Percentiles rank a stretch among this genome's conserved stretches.
These are phyloP conservation scores for Paramisgurnus dabryanus DNA, from an alignment of 2,113 vertebrate species.

Conservation along the genomic window DNA sequence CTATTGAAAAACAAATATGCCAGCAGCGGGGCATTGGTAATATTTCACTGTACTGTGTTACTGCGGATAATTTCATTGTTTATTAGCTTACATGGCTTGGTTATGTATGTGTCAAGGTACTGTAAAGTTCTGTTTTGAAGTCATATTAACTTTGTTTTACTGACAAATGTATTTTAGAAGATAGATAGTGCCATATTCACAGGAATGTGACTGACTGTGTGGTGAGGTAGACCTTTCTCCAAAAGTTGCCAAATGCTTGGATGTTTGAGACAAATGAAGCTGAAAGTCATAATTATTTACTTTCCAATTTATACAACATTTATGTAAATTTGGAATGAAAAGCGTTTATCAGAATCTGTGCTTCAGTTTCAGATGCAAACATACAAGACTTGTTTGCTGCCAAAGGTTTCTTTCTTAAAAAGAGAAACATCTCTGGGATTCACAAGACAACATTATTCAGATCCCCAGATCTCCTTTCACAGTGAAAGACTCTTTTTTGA, in stretches of 20 bases:
- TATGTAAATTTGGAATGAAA: not conserved
- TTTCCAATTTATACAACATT: too few species aligned
- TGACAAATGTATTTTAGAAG: not conserved
- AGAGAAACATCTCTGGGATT: conserved; percentile 22
- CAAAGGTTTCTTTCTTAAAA: conserved; percentile 37
- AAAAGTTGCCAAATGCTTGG: conserved; percentile 30
- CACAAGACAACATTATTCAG: not conserved
- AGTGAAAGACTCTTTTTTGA: conserved; percentile 26
- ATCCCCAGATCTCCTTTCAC: not conserved
- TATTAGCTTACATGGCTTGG: conserved; percentile 21
- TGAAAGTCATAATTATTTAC: too few species aligned
- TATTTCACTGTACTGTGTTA: not conserved
- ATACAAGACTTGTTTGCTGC: conserved; percentile 33
- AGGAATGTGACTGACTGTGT: too few species aligned
- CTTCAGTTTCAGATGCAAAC: not conserved
- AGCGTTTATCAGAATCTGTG: too few species aligned
- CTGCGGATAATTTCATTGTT: not conserved
- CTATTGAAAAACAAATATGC: conserved; percentile 36
- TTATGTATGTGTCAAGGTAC: conserved; percentile 6
- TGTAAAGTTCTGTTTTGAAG: conserved; percentile 35
- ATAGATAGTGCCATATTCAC: not conserved
- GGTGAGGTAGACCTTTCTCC: conserved; percentile 33
- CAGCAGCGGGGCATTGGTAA: conserved; percentile 3
- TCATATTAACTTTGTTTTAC: conserved; percentile 14
- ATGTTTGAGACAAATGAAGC: not conserved